A percentile compares a stretch with the other conserved stretches of the same genome.
These are phyloP conservation scores for Mus spretus DNA, from an alignment of 2,797 vertebrate genomes.

Conservation along the genomic window DNA sequence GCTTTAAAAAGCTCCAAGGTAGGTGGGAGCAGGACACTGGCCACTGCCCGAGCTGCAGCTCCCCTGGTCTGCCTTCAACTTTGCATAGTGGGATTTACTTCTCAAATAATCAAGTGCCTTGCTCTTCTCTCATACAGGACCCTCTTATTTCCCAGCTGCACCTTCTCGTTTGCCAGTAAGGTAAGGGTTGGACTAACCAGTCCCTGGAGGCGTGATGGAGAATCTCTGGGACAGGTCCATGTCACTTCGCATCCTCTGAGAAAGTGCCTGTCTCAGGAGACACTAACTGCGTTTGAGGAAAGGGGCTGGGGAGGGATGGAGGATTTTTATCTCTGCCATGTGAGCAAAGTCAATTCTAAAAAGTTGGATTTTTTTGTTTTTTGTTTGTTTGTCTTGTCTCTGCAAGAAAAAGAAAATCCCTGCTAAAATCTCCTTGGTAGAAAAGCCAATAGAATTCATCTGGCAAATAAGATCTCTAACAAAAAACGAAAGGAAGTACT, in stretches of 20 bases:
- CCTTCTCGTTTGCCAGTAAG: conserved; percentile 78
- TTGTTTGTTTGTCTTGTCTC: neutral
- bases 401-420: neutral
- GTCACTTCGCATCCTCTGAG: conserved; percentile 71
- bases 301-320: neutral
- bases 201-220: conserved; percentile 50
- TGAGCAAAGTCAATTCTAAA: neutral
- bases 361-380: neutral
- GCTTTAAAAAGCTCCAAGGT: conserved; percentile 88
- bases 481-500: conserved; percentile 29
- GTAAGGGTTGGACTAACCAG: conserved; percentile 85
- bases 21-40: conserved; percentile 80
- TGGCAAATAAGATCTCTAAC: conserved; percentile 29
- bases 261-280: conserved; percentile 73
- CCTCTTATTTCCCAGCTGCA: conserved; percentile 68
- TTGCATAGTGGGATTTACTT: conserved; percentile 4
- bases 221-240: conserved; percentile 59
- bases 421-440: neutral
- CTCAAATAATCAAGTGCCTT: conserved; percentile 62
- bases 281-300: conserved; percentile 38
- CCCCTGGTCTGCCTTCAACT: conserved; percentile 55
- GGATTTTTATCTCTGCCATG: neutral
- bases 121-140: conserved; percentile 82
- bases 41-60: conserved; percentile 58
- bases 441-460: conserved; percentile 62